Conservation (phyloP, 1,140 invertebrate genomes). For the Leptopilina clavipes region DNA sequence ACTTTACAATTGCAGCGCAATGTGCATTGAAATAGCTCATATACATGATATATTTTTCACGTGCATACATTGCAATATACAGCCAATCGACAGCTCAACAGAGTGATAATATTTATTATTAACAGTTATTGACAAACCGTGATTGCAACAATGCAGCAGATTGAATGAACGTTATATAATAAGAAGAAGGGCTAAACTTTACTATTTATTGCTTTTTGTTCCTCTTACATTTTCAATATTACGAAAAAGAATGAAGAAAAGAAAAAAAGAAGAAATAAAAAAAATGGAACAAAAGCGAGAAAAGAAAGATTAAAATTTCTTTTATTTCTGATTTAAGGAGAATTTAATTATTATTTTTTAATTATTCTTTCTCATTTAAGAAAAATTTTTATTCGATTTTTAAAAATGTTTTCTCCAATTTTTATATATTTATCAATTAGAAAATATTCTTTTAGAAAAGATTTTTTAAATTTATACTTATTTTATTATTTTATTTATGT, state of each 20-base stretch:
- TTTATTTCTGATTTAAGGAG: too few relatives aligned
- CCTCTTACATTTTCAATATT: not conserved
- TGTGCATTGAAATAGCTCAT: slow-evolving; percentile 71
- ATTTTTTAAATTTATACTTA: too few relatives aligned
- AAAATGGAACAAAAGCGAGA: too few relatives aligned
- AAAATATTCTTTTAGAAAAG: too few relatives aligned
- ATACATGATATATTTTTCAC: slow-evolving; percentile 75
- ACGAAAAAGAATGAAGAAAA: not conserved
- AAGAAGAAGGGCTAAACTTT: slow-evolving; percentile 54
- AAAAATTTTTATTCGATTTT: too few relatives aligned
- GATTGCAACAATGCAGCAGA: slow-evolving; percentile 73
- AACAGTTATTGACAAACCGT: slow-evolving; percentile 72
- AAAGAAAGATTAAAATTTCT: too few relatives aligned
- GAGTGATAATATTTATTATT: slow-evolving; percentile 74
- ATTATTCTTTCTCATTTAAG: too few relatives aligned
- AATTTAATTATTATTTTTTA: too few relatives aligned
- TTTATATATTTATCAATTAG: too few relatives aligned
- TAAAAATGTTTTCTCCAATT: too few relatives aligned
- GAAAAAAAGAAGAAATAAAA: too few relatives aligned
- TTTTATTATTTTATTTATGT: too few relatives aligned
- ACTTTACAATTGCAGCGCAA: slow-evolving; percentile 74
- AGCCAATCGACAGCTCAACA: slow-evolving; percentile 74
- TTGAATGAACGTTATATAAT: slow-evolving; percentile 67
- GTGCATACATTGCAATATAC: slow-evolving; percentile 72
- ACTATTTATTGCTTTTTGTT: slow-evolving; percentile 6